Conservation (phyloP, 2,797 vertebrate genomes). For the Pelochelys cantorii region DNA sequence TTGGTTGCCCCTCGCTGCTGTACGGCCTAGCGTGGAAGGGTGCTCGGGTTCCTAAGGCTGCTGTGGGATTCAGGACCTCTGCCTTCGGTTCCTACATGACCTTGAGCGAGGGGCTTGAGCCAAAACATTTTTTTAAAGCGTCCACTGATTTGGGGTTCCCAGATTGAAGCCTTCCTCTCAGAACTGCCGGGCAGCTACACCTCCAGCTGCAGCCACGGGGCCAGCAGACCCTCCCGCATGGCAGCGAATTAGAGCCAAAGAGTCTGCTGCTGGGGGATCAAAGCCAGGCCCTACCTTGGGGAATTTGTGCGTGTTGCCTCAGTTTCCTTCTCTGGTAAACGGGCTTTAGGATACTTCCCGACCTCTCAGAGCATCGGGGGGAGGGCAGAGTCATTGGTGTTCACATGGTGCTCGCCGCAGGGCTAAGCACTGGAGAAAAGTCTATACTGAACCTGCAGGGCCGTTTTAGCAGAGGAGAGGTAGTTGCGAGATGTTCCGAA, state of each 20-base stretch:
- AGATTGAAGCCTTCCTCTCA: neutral
- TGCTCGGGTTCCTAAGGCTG: neutral
- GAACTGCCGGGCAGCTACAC: neutral
- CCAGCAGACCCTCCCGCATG: no score
- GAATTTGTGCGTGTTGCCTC: neutral
- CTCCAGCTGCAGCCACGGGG: neutral
- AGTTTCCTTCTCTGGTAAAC: neutral
- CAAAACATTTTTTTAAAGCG: neutral
- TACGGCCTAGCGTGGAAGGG: neutral
- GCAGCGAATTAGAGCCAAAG: neutral
- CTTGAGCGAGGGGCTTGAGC: neutral
- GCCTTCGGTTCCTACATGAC: neutral
- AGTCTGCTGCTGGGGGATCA: neutral
- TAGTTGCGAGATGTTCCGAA: neutral
- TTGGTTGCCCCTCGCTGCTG: no score
- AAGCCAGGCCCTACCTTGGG: neutral
- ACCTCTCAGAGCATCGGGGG: neutral
- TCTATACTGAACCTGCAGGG: neutral
- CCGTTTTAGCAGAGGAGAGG: neutral
- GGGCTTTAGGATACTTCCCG: neutral
- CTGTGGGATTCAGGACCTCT: neutral
- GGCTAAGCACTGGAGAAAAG: neutral
- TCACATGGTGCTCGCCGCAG: neutral
- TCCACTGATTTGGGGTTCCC: neutral
- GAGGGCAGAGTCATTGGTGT: neutral